phyloP scores from a whole-genome alignment of 2,113 vertebrate species.

The Pachycephala philippinensis region DNA sequence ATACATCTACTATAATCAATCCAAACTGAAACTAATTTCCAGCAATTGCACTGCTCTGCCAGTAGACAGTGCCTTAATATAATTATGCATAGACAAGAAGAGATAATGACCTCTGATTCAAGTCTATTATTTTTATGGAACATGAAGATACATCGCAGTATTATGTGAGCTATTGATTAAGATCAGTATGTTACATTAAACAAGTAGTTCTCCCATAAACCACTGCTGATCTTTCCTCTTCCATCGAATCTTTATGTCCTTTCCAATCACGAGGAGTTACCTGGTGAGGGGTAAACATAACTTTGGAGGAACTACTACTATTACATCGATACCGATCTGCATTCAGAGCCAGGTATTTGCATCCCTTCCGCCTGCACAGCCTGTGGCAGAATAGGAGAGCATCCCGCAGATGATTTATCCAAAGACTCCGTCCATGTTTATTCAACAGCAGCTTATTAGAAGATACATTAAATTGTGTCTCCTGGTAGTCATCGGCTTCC shows the following conservation, averaged over 20 bases:
- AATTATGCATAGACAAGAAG: conserved; percentile 31
- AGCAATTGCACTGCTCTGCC: conserved; percentile 5
- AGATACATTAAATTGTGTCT: not conserved
- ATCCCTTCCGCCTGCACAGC: not conserved
- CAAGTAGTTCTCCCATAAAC: not conserved
- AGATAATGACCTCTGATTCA: conserved; percentile 53
- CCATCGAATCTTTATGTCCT: not conserved
- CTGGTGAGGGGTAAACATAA: not conserved
- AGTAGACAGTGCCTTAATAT: not conserved
- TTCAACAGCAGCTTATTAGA: not conserved
- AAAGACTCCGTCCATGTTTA: not conserved
- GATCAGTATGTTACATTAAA: not conserved
- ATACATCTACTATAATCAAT: not conserved
- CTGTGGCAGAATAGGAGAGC: not conserved
- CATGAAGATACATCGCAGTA: not conserved
- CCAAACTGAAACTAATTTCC: conserved; percentile 13
- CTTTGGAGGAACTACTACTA: not conserved
- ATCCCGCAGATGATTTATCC: not conserved
- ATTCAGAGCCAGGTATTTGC: not conserved
- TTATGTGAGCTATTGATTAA: not conserved
- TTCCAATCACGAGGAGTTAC: not conserved
- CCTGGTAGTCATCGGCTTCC: not conserved
- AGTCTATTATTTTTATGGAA: conserved; percentile 33
- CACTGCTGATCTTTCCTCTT: not conserved
- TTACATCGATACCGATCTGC: not conserved